A percentile compares a stretch with the other conserved stretches of the same genome.
phyloP scores from a whole-genome alignment of 2,888 invertebrate genomes.

The Drosophila meridiana region DNA sequence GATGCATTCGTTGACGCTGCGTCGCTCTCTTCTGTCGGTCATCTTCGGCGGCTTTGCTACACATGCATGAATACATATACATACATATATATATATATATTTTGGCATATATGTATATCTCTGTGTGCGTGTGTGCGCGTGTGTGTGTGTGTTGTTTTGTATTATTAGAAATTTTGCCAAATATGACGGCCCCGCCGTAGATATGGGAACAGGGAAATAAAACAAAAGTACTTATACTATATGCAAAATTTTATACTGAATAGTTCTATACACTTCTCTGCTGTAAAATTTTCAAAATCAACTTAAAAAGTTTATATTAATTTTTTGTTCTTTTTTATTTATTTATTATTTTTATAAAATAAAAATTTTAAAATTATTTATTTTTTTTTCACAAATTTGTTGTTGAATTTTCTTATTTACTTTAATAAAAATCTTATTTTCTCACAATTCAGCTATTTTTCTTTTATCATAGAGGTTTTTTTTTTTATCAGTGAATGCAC shows the following conservation, averaged over 20 bases:
- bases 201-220: slow-evolving; percentile 18
- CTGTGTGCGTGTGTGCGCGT: background rate
- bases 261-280: background rate
- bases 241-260: background rate
- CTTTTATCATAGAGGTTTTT: background rate
- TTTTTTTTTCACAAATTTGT: background rate
- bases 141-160: slow-evolving; percentile 9
- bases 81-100: background rate
- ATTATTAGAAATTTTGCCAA: slow-evolving; percentile 28
- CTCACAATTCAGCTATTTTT: background rate
- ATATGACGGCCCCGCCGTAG: slow-evolving; percentile 17
- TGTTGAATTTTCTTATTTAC: background rate
- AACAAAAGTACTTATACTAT: slow-evolving; percentile 15
- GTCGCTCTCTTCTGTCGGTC: slow-evolving; percentile 29
- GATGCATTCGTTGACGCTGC: slow-evolving; percentile 48
- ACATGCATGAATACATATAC: background rate
- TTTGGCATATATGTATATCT: too few relatives aligned
- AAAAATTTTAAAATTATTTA: background rate
- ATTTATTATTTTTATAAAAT: background rate
- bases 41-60: slow-evolving; percentile 35
- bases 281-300: background rate
- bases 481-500: slow-evolving; percentile 5
- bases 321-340: background rate
- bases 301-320: background rate
- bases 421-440: background rate